A percentile compares a stretch with the other conserved stretches of the same genome.
Evolutionary conservation across 2,797 vertebrate species (phyloP).

Genomic region (Acrossocheilus fasciatus): DNA sequence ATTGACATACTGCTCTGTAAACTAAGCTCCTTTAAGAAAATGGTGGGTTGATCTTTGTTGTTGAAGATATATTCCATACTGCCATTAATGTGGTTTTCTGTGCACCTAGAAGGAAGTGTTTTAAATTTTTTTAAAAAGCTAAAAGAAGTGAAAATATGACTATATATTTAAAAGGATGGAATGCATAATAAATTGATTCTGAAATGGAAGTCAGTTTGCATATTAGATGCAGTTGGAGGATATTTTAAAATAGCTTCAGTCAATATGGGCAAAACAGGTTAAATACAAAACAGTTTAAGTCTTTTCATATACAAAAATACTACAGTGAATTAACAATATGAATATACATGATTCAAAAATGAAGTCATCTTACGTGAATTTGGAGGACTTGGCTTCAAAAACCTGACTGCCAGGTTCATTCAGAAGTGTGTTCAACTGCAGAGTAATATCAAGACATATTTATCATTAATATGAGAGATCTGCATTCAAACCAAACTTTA

Average conservation of each 20-base stretch:
- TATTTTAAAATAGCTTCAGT: too few relatives aligned
- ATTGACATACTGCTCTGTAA: background rate
- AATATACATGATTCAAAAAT: background rate
- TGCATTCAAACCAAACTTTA: background rate
- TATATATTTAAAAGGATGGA: background rate
- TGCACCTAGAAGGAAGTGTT: background rate
- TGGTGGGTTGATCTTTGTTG: conserved; percentile 12
- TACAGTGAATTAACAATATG: background rate
- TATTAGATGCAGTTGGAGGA: too few relatives aligned
- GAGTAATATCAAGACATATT: background rate
- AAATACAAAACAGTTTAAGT: too few relatives aligned
- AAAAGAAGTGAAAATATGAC: background rate
- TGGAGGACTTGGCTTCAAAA: background rate
- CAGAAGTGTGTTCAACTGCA: conserved; percentile 5
- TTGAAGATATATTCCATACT: conserved; percentile 24
- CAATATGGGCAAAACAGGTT: too few relatives aligned
- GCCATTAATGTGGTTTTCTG: conserved; percentile 27
- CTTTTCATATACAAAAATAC: too few relatives aligned
- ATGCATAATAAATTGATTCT: background rate
- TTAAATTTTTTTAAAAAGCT: background rate
- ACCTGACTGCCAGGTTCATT: background rate
- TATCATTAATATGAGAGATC: background rate
- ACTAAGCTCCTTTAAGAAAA: conserved; percentile 15
- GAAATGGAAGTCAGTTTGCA: background rate
- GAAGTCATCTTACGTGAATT: background rate